Base-by-base conservation (phyloP, 1,140 invertebrate genomes). In the Ridgeia piscesae region DNA sequence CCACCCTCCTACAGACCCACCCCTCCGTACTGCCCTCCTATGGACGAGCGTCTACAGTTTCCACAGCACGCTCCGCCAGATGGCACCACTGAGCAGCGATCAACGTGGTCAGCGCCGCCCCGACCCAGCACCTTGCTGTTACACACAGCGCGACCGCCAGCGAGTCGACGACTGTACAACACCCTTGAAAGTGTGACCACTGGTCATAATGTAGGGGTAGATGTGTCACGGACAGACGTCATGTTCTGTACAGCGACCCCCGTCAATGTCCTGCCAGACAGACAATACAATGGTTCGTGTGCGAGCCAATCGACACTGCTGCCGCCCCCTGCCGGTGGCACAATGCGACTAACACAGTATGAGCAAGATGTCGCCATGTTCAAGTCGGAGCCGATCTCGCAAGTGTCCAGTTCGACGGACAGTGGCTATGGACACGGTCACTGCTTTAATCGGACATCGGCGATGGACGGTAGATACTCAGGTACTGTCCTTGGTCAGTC, bases 351-450 rank as follows among this genome's bases (percentile, higher is more conserved):
- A 21, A 77, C 58, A 21, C 58, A 35, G 21, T 91, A 91, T n/a
- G 91, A 94, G 93, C 95, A 95, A 34, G 95, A 96, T 89, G 93
- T 95, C 34, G 94, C 94, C 9, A 94, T 94, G 92, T 95, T 94
- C 92, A 95, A 95, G 93, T 94, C 91, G 89, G 95, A 95, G 48
- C 95, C 95, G 1, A 92, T 93, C 0, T 95, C 95, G 17, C 95
- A 95, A 88, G 94, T 95, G 33, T 95, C 95, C 14, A 95, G 95
- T 93, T 95, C 95, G 14, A 95, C 95, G 89, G 95, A 96, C 91
- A 95, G 95, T 94, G 95, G 95, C 27, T 95, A 95, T 92, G 94
- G 94, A 8, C 94, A 94, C 91, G 93, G 95, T 14, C 94, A 95
- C 91, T 94, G 33, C 17, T 90, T 90, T 27, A 35, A 90, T 14